phyloP scores from a whole-genome alignment of 2,113 vertebrate species.

The Prionailurus bengalensis region DNA sequence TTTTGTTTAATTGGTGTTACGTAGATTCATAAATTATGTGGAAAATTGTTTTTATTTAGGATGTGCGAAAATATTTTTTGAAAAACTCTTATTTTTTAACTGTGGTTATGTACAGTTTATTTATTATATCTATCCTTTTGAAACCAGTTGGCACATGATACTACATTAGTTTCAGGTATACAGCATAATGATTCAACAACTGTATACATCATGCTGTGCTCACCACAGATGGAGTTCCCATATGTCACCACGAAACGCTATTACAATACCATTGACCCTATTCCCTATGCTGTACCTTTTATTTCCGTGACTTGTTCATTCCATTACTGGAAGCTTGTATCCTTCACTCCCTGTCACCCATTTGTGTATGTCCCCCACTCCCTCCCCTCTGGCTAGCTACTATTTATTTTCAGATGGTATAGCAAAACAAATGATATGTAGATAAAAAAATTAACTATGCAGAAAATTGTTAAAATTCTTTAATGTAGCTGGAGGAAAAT shows the following conservation, averaged over 20 bases:
- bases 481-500: not conserved
- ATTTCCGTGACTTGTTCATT: not conserved
- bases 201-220: not conserved
- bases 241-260: not conserved
- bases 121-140: not conserved
- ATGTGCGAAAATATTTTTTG: not conserved
- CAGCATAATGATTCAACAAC: not conserved
- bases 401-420: not conserved
- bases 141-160: not conserved
- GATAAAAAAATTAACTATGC: not conserved
- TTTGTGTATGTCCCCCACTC: not conserved
- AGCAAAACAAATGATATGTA: not conserved
- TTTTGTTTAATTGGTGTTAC: not conserved
- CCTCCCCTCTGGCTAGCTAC: not conserved
- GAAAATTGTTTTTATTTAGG: not conserved
- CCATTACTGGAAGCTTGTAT: not conserved
- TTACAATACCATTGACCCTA: not conserved
- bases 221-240: not conserved
- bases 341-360: not conserved
- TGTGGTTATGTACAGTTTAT: not conserved
- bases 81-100: not conserved
- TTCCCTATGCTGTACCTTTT: not conserved
- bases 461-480: not conserved
- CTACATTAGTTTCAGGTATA: not conserved
- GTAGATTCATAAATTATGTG: not conserved